A percentile compares a stretch with the other conserved stretches of the same genome.
Conservation (phyloP, 2,797 vertebrate genomes). For the Enteromius argenteus region DNA sequence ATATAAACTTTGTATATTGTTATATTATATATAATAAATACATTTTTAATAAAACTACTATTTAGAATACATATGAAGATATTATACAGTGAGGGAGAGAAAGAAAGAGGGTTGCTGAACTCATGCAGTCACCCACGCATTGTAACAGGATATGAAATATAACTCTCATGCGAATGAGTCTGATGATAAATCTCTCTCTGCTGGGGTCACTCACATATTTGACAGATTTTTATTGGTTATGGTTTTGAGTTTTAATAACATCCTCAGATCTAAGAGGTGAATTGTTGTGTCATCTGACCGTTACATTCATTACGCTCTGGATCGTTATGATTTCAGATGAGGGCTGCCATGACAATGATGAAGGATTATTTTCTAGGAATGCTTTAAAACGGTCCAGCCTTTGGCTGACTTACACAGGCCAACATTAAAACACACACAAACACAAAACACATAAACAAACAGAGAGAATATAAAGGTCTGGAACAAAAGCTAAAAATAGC, state of each 20-base stretch:
- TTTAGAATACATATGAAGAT: neutral
- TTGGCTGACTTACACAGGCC: constrained; percentile 58
- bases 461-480: constrained; percentile 43
- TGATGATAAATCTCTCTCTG: constrained; percentile 74
- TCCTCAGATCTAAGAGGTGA: constrained; percentile 63
- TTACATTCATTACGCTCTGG: constrained; percentile 27
- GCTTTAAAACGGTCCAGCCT: constrained; percentile 48
- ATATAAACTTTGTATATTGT: no score
- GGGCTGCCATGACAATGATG: constrained; percentile 47
- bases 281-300: constrained; percentile 66
- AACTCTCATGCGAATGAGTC: constrained; percentile 54
- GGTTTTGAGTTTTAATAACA: constrained; percentile 73
- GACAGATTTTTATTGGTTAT: constrained; percentile 73
- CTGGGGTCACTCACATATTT: constrained; percentile 72
- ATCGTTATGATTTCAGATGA: constrained; percentile 43
- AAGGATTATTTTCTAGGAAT: constrained; percentile 57
- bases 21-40: neutral
- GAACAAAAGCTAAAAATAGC: constrained; percentile 47
- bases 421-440: constrained; percentile 31
- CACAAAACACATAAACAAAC: constrained; percentile 41
- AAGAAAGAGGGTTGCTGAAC: constrained; percentile 43
- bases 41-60: neutral
- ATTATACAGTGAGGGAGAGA: constrained; percentile 10
- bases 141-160: constrained; percentile 59
- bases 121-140: constrained; percentile 23